phyloP scores from a whole-genome alignment of 2,797 vertebrate genomes.

The Danio tinwini region DNA sequence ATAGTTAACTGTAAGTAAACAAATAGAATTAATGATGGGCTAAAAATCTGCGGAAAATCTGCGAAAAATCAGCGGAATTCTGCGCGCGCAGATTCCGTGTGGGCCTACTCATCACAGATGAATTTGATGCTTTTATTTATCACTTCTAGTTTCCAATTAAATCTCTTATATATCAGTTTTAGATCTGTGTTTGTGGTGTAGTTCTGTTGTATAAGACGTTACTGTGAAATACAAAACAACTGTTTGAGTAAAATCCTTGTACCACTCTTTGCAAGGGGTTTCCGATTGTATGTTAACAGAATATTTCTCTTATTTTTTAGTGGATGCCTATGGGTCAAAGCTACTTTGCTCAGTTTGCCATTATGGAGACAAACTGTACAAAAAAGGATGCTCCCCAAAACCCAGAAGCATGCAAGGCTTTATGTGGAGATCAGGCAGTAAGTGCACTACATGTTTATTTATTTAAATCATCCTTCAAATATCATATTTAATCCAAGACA shows the following conservation, averaged over 20 bases:
- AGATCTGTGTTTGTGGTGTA: no score
- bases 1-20: no score
- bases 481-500: neutral
- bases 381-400: slow-evolving; percentile 35
- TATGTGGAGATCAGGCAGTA: slow-evolving; percentile 55
- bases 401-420: slow-evolving; percentile 37
- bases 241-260: neutral
- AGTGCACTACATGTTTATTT: slow-evolving; percentile 29
- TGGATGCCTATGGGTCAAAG: slow-evolving; percentile 27
- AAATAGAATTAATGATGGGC: no score
- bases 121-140: neutral
- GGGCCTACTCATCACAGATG: no score
- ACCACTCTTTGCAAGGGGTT: neutral
- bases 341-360: slow-evolving; percentile 59
- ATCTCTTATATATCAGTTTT: no score
- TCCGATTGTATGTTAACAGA: slow-evolving; percentile 24
- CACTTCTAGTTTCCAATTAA: no score
- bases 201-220: neutral
- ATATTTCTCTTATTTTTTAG: slow-evolving; percentile 22
- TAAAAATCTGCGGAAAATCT: no score
- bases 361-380: slow-evolving; percentile 59
- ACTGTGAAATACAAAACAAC: no score
- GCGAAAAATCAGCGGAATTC: no score
- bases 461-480: neutral
- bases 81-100: no score